Evolutionary conservation across 2,113 vertebrate genomes (phyloP), one percentile per base, ranked within the genome.

Genomic region (Centropristis striata): DNA sequence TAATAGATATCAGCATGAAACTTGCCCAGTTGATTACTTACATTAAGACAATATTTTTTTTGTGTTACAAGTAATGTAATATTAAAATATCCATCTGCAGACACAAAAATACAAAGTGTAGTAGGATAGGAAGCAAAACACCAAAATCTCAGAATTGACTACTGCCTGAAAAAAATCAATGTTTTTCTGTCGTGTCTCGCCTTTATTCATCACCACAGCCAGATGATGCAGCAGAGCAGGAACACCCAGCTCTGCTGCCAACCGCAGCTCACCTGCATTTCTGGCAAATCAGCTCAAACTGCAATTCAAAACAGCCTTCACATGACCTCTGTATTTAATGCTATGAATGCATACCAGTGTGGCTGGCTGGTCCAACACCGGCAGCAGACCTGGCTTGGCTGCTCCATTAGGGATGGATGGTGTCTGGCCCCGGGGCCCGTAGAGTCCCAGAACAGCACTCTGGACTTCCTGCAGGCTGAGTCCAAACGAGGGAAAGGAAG

Each of bases 321-420:
- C 15, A 21, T 88, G 88, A 88, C 90, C 86, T 83, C 75, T 25
- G 76, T n/a, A 21, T 71, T 86, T 82, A 21, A 71, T 14, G 46
- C 68, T 41, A 83, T 85, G 86, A 87, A 90, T 86, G 80, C 72
- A 80, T 50, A 60, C 47, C 70, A 65, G 75, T 59, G 74, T 64
- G 63, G 78, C 80, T 60, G 63, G 78, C 80, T 80, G 81, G 64
- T 6, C 21, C 75, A 81, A 60, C 67, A 39, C 81, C 68, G 81
- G 67, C 63, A 86, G 73, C 75, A 78, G 86, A 80, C 75, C 81
- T 90, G 83, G 79, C 80, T 64, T 25, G 67, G 71, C 67, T 63
- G 82, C 39, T 75, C 78, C 84, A 90, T 91, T 90, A 82, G 87
- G 71, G 80, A 86, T 85, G 81, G 87, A 92, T 90, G 84, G 76